These are phyloP conservation scores for Hydrozoanthus gracilis DNA, from an alignment of 92 coral and sea anemone genomes.

Conservation along the genomic window DNA sequence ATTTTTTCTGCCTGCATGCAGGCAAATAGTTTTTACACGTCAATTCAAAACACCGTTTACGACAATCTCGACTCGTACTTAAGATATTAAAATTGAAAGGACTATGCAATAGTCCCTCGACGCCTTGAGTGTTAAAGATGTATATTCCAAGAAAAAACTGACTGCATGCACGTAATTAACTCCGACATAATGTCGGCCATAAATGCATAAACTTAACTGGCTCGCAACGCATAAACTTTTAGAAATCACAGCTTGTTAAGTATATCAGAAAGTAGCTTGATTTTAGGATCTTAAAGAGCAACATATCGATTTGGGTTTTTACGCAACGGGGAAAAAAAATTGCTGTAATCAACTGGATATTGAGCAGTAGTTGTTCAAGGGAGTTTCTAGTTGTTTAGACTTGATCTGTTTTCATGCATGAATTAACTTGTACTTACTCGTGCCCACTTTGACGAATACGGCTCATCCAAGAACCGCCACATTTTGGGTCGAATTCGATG, in stretches of 20 bases:
- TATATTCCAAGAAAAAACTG: not conserved
- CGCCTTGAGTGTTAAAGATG: not conserved
- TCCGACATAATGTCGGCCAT: slow-evolving; percentile 12
- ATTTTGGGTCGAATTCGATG: slow-evolving; percentile 74
- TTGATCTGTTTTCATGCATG: not conserved
- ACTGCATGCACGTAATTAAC: slow-evolving; percentile 9
- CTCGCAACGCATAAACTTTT: not conserved
- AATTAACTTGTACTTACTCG: slow-evolving; percentile 59
- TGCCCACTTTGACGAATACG: slow-evolving; percentile 82
- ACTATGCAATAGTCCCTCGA: not conserved
- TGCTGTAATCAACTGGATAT: not conserved
- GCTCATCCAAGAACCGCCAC: slow-evolving; percentile 83
- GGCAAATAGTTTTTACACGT: not conserved
- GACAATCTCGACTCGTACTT: not conserved
- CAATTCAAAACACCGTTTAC: not conserved
- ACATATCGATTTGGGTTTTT: not conserved
- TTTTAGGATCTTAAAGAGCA: not conserved
- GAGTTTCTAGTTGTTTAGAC: not conserved
- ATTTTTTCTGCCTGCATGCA: not conserved
- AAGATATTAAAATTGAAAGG: not conserved
- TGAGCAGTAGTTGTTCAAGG: not conserved
- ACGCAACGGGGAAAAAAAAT: not conserved
- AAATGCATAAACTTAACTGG: slow-evolving; percentile 5
- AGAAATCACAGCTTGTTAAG: slow-evolving; percentile 7
- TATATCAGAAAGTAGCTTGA: not conserved